These are phyloP conservation scores for Amblyteles armatorius DNA, from an alignment of 2,888 invertebrate genomes.

Conservation along the genomic window DNA sequence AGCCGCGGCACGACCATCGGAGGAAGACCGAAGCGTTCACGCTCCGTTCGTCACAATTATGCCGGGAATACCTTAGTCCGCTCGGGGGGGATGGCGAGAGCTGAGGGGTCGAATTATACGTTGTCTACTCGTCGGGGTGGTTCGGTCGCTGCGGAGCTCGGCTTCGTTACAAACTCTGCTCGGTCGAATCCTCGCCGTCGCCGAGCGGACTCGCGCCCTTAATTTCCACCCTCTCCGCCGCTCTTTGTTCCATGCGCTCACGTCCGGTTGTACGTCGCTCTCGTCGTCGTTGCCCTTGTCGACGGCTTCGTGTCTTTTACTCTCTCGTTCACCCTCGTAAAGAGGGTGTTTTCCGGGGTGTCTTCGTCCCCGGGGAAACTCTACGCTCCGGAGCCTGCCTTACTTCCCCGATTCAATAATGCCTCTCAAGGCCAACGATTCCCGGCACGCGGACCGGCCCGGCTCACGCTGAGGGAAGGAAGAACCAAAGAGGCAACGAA, in stretches of 20 bases:
- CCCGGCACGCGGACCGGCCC: slow-evolving; percentile 29
- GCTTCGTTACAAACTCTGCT: slow-evolving; percentile 27
- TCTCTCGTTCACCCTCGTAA: slow-evolving; percentile 42
- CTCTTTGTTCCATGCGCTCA: slow-evolving; percentile 63
- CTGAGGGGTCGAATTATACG: slow-evolving; percentile 62
- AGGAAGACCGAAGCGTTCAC: slow-evolving; percentile 44
- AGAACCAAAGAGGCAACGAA: slow-evolving; percentile 32
- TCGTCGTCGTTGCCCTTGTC: slow-evolving; percentile 16
- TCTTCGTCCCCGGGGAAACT: slow-evolving; percentile 73
- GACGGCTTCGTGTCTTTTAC: slow-evolving; percentile 26
- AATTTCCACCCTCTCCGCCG: slow-evolving; percentile 66
- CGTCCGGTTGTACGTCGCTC: slow-evolving; percentile 18
- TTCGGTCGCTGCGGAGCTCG: slow-evolving; percentile 20
- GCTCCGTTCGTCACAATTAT: slow-evolving; percentile 64
- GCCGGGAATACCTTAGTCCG: slow-evolving; percentile 26
- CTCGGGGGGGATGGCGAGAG: neutral
- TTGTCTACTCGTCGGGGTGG: slow-evolving; percentile 47
- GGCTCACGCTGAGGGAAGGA: slow-evolving; percentile 22
- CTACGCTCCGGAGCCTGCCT: slow-evolving; percentile 64
- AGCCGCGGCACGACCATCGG: slow-evolving; percentile 11
- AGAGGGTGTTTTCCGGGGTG: slow-evolving; percentile 57
- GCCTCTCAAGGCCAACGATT: slow-evolving; percentile 67
- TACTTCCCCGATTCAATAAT: slow-evolving; percentile 77
- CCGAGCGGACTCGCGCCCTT: slow-evolving; percentile 58
- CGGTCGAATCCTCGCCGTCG: slow-evolving; percentile 15